Evolutionary conservation across 2,888 invertebrate species (phyloP).

Genomic region (Phengaris arion): DNA sequence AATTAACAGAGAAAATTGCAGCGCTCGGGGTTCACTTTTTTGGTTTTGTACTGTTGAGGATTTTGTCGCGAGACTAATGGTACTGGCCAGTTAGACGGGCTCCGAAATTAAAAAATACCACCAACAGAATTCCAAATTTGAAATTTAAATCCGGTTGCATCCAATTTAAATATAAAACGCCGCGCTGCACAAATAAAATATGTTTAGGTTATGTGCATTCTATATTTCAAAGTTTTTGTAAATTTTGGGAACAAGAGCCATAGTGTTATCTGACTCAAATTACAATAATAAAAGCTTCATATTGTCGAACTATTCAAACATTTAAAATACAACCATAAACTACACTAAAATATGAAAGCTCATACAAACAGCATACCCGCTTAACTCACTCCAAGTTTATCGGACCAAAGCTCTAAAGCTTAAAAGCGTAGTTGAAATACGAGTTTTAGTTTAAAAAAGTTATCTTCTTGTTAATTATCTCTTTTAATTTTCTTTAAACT

Average conservation of each 20-base stretch:
- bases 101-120: background rate
- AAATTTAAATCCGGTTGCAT: background rate
- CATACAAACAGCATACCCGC: conserved; percentile 15
- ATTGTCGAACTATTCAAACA: background rate
- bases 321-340: background rate
- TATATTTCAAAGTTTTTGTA: too few species aligned
- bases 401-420: conserved; percentile 14
- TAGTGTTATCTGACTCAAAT: background rate
- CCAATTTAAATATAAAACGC: background rate
- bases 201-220: background rate
- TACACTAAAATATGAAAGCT: conserved; percentile 8
- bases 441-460: conserved; percentile 4
- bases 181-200: conserved; percentile 8
- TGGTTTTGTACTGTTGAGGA: background rate
- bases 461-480: conserved; percentile 16
- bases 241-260: too few species aligned
- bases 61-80: background rate
- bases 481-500: conserved; percentile 1
- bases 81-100: background rate
- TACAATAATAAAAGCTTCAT: background rate
- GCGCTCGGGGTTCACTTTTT: conserved; percentile 9
- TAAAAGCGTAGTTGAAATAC: conserved; percentile 13
- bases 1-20: conserved; percentile 18
- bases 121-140: background rate
- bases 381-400: conserved; percentile 18